Base-by-base conservation (phyloP, 2,113 vertebrate genomes). In the Jacana jacana region DNA sequence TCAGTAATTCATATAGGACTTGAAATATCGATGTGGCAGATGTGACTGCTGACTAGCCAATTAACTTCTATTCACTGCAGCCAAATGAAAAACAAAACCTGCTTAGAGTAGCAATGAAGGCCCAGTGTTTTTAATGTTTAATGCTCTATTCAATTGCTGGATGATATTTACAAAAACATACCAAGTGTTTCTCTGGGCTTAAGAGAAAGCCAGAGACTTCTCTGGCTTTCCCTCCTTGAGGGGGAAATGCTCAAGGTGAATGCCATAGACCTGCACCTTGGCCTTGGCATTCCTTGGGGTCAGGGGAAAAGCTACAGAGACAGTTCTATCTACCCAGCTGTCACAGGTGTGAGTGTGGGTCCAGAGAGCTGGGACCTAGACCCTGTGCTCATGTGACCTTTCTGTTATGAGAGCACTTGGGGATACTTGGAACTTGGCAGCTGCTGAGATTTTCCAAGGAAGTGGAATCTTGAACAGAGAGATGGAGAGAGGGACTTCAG, bases 51-150 rank as follows among this genome's bases (percentile, higher is more conserved):
- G 86, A 58, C 72, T 69, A 68, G 83, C 69, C 81, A 81, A 15
- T 95, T 96, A 92, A 91, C 64, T 49, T 88, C 82, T 87, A 18
- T 84, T 85, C 39, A 10, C 86, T 79, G 86, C 81, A 87, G 70
- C 65, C 86, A 65, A 69, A 83, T 61, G 35, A 48, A 89, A 92
- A 92, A 17, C 70, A 85, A 85, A 94, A 80, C 70, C 81, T 97
- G 28, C 81, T 79, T 91, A 81, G 61, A 37, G 78, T 71, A 69
- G 64, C n/a, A 61, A 86, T 2, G 13, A 49, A 72, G 5, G 15
- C 18, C 39, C 5, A 1, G 1, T 48, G 37, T 35, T 86, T 91
- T 90, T 83, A 69, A 64, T 31, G 5, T 58, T 89, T 73, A 58
- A n/a, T 71, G 92, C 69, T 81, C 31, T 75, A 39, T 84, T 91